Evolutionary conservation across 2,888 invertebrate species (phyloP).

Genomic region (Mesorhabditis sp.): DNA sequence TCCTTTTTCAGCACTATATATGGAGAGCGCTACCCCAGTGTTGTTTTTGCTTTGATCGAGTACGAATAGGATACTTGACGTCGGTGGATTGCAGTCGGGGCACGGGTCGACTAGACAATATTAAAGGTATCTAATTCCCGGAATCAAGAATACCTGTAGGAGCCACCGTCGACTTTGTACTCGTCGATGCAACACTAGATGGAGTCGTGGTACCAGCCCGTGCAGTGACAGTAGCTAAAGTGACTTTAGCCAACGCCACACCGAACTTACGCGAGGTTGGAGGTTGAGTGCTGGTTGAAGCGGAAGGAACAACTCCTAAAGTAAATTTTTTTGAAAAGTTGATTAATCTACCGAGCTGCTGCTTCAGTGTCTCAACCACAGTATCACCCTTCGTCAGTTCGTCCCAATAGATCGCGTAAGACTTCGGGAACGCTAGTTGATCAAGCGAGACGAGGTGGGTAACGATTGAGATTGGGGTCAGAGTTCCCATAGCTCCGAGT

Average conservation of each 20-base stretch:
- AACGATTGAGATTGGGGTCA: not conserved
- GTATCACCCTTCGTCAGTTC: too few relatives aligned
- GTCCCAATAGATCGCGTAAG: too few relatives aligned
- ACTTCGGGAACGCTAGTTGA: too few relatives aligned
- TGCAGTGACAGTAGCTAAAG: not conserved
- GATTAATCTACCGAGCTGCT: too few relatives aligned
- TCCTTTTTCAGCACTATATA: not conserved
- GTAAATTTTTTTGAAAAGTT: too few relatives aligned
- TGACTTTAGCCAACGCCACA: not conserved
- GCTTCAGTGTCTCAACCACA: too few relatives aligned
- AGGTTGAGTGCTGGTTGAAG: not conserved
- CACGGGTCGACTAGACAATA: not conserved
- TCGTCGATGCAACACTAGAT: not conserved
- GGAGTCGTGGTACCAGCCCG: not conserved
- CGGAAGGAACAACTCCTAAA: not conserved
- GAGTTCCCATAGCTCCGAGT: not conserved
- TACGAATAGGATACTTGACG: not conserved
- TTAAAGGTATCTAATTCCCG: not conserved
- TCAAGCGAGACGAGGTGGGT: too few relatives aligned
- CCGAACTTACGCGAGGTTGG: not conserved
- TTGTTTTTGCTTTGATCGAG: not conserved
- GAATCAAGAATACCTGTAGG: not conserved
- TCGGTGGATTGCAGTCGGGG: slow-evolving; percentile 5
- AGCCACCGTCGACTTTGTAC: not conserved
- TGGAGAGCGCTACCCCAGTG: too few relatives aligned